Evolutionary conservation across 2,797 vertebrate genomes (phyloP), one percentile per base, ranked within the genome.

Genomic region (Otolemur crassicaudatus): DNA sequence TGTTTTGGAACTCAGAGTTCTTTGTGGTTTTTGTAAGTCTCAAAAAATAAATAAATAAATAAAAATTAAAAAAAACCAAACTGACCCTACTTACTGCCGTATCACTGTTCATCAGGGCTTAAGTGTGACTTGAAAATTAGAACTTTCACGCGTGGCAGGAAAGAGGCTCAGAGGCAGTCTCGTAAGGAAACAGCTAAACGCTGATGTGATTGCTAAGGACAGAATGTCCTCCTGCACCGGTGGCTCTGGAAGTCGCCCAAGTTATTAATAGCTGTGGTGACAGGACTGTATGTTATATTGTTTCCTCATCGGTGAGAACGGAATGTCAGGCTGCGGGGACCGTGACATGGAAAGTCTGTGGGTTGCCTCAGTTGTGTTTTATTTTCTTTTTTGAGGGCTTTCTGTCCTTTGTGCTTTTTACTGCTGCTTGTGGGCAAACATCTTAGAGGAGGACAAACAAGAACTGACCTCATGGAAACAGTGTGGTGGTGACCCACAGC

Each of bases 191-290:
- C 89, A 96, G 97, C 96, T 94, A 95, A 94, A 96, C 73, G 60
- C 90, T 96, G 98, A 96, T 96, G 96, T 46, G 92, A 97, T 97
- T 96, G 97, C 93, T 65, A 81, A 91, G 98, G 98, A 97, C 97
- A 97, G 96, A 87, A 82, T 97, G 97, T 97, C 98, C 97, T 98
- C 91, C 95, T 93, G 97, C 49, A 87, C 96, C 97, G 96, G 70
- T 93, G 97, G 97, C 79, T 92, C 98, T 98, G 98, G 98, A 97
- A 4, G 43, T 13, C 87, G 65, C 96, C 98, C 98, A 98, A 95
- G 98, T 88, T 98, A 98, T 98, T 98, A 98, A 98, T 98, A 98
- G 98, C 95, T 89, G 82, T 93, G 96, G 98, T 97, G 98, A 97
- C 98, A 98, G 96, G 95, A 79, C 96, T 98, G 98, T 97, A 91